Conservation (phyloP, 2,113 vertebrate species). For the Ictalurus punctatus region DNA sequence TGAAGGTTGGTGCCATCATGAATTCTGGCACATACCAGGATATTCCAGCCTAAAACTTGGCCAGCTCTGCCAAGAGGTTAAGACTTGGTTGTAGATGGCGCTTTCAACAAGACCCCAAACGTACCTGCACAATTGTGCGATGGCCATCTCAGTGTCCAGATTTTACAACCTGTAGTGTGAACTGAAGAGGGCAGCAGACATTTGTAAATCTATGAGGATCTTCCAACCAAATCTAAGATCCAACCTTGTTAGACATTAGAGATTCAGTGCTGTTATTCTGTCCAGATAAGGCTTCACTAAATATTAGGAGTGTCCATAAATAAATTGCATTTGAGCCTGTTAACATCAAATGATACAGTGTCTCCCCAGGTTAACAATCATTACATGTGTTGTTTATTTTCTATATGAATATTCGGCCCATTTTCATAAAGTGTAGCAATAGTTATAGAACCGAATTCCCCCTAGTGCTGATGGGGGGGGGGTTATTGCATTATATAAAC, state of each 20-base stretch:
- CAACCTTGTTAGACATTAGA: not conserved
- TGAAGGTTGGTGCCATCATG: too few species aligned
- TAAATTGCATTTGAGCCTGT: not conserved
- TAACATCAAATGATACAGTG: not conserved
- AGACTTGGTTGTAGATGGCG: not conserved
- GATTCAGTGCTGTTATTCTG: not conserved
- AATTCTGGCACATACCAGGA: not conserved
- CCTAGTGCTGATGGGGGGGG: not conserved
- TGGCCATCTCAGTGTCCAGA: too few species aligned
- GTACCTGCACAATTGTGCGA: too few species aligned
- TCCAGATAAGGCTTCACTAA: not conserved
- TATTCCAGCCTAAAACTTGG: not conserved
- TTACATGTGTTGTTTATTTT: not conserved
- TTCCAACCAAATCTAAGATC: not conserved
- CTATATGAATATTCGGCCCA: not conserved
- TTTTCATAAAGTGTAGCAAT: not conserved
- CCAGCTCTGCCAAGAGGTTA: not conserved
- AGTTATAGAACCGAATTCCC: not conserved
- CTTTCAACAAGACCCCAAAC: not conserved
- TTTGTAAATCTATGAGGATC: not conserved
- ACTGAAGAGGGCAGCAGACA: not conserved
- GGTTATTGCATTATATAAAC: not conserved
- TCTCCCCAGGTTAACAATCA: not conserved
- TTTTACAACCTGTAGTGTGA: not conserved
- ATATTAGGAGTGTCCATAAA: not conserved